Evolutionary conservation across 2,113 vertebrate species (phyloP).

Genomic region (Tetrao urogallus): DNA sequence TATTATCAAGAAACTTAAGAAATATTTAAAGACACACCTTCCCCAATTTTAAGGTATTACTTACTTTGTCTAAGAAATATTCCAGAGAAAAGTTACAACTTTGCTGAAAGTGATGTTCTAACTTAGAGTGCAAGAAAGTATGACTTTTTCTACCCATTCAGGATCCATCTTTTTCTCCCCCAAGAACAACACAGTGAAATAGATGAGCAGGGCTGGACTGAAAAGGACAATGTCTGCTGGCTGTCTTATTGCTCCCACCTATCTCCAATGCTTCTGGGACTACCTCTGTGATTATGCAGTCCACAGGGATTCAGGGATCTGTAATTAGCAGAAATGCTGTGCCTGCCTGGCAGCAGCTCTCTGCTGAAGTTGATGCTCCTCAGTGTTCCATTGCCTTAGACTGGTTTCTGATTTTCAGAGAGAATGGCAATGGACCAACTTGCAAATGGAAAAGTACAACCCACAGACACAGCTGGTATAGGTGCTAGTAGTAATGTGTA

Average conservation of each 20-base stretch:
- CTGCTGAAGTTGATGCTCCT: not conserved
- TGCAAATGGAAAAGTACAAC: not conserved
- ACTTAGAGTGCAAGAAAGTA: not conserved
- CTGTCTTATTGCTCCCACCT: not conserved
- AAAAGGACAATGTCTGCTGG: not conserved
- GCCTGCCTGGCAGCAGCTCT: not conserved
- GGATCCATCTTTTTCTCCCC: not conserved
- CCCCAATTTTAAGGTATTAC: not conserved
- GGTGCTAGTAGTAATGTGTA: not conserved
- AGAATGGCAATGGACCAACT: not conserved
- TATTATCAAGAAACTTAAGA: not conserved
- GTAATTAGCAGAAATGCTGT: not conserved
- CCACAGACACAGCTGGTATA: not conserved
- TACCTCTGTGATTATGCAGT: not conserved
- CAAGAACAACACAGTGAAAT: rapidly evolving
- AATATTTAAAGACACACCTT: not conserved
- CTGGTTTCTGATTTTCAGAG: not conserved
- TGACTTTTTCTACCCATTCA: not conserved
- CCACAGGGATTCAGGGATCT: too few species aligned
- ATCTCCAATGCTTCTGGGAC: not conserved
- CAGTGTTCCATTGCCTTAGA: not conserved
- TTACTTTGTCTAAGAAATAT: not conserved
- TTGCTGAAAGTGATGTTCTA: not conserved
- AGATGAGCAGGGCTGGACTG: not conserved
- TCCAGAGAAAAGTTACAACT: not conserved